Evolutionary conservation across 2,113 vertebrate genomes (phyloP), one percentile per base, ranked within the genome.

Genomic region (Microcebus lehilahytsara): DNA sequence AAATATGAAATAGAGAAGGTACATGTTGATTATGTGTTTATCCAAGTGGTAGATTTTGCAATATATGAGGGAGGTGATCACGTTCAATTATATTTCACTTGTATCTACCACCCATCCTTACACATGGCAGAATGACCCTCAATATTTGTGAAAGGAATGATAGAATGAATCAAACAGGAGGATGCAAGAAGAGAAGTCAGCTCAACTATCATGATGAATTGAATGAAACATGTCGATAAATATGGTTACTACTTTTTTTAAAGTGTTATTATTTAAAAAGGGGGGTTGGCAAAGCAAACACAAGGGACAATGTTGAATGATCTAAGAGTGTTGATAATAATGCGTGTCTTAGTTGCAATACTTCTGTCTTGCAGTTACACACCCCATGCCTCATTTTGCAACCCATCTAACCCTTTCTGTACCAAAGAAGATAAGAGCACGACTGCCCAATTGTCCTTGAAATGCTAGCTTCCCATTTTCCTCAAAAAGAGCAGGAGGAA

Each of bases 301-400:
- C 6, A 49, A n/a, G 37, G 17, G 20, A 69, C 51, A n/a, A 6
- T 60, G 40, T 81, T 22, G 37, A 34, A 58, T 16, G 4, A 81
- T 46, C 10, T 25, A 60, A 20, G 4, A 69, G 11, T 37, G 6
- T 3, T 34, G 14, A 17, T 32, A 23, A 37, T 25, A 77, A 66
- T 12, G 6, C 12, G 19, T 0, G 0, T 3, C 11, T 9, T 71
- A 2, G 23, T n/a, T n/a, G 23, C 56, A 30, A 0, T 53, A 12
- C 30, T 37, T 64, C 19, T 53, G 11, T 23, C 67, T 66, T 72
- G 16, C 9, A 25, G 42, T n/a, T 22, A 22, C 25, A 20, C 10
- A 10, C 1, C 1, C 1, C 0, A 0, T 27, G 20, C 30, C 37
- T 30, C 6, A 0, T 34, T 66, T 14, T 67, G 12, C 19, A 77